Conservation (phyloP, 2,888 invertebrate species). For the Drosophila flavopinicola region DNA sequence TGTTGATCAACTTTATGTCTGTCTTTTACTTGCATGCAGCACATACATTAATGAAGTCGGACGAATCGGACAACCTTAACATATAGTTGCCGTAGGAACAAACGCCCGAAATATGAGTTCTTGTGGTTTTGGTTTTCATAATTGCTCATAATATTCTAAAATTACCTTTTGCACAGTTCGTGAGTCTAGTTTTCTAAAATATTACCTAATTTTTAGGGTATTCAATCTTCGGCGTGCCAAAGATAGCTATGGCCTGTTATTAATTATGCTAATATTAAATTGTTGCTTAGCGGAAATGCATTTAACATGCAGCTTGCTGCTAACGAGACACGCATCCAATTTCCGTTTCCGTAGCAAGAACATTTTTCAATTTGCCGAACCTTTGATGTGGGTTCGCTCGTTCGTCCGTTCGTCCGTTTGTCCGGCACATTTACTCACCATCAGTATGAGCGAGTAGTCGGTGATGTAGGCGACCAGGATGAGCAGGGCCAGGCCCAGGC, state of each 20-base stretch:
- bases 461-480: slow-evolving; percentile 90
- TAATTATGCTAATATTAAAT: slow-evolving; percentile 54
- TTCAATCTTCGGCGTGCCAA: too few relatives aligned
- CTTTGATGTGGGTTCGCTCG: slow-evolving; percentile 1
- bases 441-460: slow-evolving; percentile 92
- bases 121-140: too few relatives aligned
- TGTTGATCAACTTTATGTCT: too few relatives aligned
- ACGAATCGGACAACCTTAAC: too few relatives aligned
- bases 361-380: slow-evolving; percentile 42
- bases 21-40: too few relatives aligned
- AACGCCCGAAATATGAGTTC: too few relatives aligned
- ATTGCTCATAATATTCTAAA: too few relatives aligned
- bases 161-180: too few relatives aligned
- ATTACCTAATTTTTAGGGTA: too few relatives aligned
- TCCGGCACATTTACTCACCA: slow-evolving; percentile 86
- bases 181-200: too few relatives aligned
- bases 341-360: slow-evolving; percentile 44
- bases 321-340: slow-evolving; percentile 49
- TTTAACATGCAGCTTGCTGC: slow-evolving; percentile 6
- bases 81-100: too few relatives aligned
- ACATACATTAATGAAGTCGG: too few relatives aligned
- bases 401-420: neutral
- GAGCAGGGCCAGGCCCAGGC: slow-evolving; percentile 89
- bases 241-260: slow-evolving; percentile 5
- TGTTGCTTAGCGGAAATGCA: slow-evolving; percentile 46